Conservation (phyloP, 2,797 vertebrate genomes). For the Carapus acus region DNA sequence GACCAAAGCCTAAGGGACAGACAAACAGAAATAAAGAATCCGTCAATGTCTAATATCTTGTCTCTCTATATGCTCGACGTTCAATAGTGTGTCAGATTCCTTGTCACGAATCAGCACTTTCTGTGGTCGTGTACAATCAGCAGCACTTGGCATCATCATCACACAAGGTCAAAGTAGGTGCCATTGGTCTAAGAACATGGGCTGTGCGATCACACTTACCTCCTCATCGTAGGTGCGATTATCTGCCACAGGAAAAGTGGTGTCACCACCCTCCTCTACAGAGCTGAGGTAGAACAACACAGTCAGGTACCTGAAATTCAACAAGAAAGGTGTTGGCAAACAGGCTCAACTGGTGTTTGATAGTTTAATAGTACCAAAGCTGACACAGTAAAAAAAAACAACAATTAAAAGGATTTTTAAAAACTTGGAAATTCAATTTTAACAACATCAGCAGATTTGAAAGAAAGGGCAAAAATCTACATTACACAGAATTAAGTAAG, state of each 20-base stretch:
- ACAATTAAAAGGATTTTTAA: too few relatives aligned
- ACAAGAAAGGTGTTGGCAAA: conserved; percentile 1
- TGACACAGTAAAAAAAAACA: not conserved
- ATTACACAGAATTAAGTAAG: too few relatives aligned
- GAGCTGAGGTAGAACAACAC: conserved; percentile 90
- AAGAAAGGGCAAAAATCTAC: too few relatives aligned
- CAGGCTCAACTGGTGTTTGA: not conserved
- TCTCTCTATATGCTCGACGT: conserved; percentile 15
- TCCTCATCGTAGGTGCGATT: conserved; percentile 92
- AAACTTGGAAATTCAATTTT: too few relatives aligned
- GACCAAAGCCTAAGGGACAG: conserved; percentile 79
- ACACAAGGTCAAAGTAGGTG: not conserved
- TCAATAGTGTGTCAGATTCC: conserved; percentile 33
- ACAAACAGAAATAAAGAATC: conserved; percentile 24
- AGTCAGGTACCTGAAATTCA: conserved; percentile 81
- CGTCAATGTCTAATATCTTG: conserved; percentile 8
- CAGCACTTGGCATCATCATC: conserved; percentile 28
- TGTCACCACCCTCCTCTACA: conserved; percentile 87
- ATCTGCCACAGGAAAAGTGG: conserved; percentile 91
- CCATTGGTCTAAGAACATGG: not conserved
- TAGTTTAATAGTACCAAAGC: not conserved
- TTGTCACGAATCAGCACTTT: conserved; percentile 28
- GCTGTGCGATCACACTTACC: conserved; percentile 64
- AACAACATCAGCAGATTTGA: too few relatives aligned
- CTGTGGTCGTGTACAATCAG: conserved; percentile 7